Evolutionary conservation across 1,140 invertebrate species (phyloP).

Genomic region (Pseudomyrmex flavicornis): DNA sequence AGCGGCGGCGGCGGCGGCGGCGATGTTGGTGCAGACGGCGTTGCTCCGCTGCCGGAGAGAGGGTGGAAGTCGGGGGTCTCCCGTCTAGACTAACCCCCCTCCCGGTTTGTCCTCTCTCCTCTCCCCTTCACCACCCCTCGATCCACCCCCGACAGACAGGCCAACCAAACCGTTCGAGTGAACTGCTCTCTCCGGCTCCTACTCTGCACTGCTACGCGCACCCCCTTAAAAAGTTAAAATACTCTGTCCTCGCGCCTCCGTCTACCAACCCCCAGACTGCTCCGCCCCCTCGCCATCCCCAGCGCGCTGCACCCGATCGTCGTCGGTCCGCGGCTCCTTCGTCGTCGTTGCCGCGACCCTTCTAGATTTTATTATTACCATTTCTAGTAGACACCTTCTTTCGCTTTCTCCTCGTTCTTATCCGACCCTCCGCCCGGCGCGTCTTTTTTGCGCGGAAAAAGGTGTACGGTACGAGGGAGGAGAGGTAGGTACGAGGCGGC

Average conservation of each 20-base stretch:
- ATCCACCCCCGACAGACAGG: slow-evolving; percentile 78
- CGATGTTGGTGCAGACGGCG: slow-evolving; percentile 66
- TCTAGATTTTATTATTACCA: slow-evolving; percentile 82
- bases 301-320: slow-evolving; percentile 46
- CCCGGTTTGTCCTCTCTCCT: slow-evolving; percentile 55
- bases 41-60: slow-evolving; percentile 60
- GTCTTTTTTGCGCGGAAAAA: slow-evolving; percentile 25
- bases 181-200: slow-evolving; percentile 77
- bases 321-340: slow-evolving; percentile 41
- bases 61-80: slow-evolving; percentile 76
- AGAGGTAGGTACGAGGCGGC: background rate
- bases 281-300: slow-evolving; percentile 44
- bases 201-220: slow-evolving; percentile 67
- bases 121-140: background rate
- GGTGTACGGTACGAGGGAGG: too few species aligned
- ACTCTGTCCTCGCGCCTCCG: slow-evolving; percentile 79
- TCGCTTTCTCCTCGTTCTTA: slow-evolving; percentile 67
- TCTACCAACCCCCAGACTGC: slow-evolving; percentile 70
- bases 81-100: slow-evolving; percentile 82
- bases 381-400: slow-evolving; percentile 79
- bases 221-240: slow-evolving; percentile 83
- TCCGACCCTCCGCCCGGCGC: slow-evolving; percentile 18
- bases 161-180: slow-evolving; percentile 83
- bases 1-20: too few species aligned
- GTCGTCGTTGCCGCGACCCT: slow-evolving; percentile 66